Conservation (phyloP, 2,888 invertebrate genomes). For the Lasioglossum leucozonium region DNA sequence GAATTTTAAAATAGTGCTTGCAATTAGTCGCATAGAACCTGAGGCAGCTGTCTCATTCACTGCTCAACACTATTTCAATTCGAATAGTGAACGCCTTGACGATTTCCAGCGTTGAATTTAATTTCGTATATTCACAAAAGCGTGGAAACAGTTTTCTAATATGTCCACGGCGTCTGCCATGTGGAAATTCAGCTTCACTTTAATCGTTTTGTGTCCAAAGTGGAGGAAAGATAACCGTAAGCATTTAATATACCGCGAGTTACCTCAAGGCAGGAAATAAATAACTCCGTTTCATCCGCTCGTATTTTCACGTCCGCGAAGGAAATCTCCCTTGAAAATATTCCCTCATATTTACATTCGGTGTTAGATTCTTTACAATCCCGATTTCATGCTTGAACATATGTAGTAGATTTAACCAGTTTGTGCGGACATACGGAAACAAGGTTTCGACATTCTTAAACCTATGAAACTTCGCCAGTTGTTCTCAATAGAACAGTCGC, state of each 20-base stretch:
- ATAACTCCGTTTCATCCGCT: conserved; percentile 47
- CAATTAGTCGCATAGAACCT: neutral
- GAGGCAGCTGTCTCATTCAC: neutral
- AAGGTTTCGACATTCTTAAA: neutral
- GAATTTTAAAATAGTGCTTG: neutral
- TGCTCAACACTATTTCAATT: conserved; percentile 1
- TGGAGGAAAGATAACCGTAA: conserved; percentile 44
- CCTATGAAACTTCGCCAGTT: too few species aligned
- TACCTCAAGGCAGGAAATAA: conserved; percentile 49
- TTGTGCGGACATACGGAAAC: neutral
- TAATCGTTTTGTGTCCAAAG: conserved; percentile 35
- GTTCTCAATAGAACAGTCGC: too few species aligned
- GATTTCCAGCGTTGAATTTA: neutral
- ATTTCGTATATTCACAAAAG: conserved; percentile 12
- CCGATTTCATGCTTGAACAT: neutral
- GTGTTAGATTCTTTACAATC: neutral
- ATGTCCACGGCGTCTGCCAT: conserved; percentile 34
- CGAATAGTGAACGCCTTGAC: neutral
- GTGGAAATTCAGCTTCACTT: conserved; percentile 25
- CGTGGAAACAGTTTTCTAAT: conserved; percentile 26
- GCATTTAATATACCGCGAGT: conserved; percentile 51
- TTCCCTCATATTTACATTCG: conserved; percentile 32
- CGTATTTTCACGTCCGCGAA: conserved; percentile 31
- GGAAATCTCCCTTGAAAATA: conserved; percentile 23
- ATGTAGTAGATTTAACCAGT: neutral